A percentile compares a stretch with the other conserved stretches of the same genome.
Conservation (phyloP, 2,797 vertebrate genomes). For the Mus spretus region DNA sequence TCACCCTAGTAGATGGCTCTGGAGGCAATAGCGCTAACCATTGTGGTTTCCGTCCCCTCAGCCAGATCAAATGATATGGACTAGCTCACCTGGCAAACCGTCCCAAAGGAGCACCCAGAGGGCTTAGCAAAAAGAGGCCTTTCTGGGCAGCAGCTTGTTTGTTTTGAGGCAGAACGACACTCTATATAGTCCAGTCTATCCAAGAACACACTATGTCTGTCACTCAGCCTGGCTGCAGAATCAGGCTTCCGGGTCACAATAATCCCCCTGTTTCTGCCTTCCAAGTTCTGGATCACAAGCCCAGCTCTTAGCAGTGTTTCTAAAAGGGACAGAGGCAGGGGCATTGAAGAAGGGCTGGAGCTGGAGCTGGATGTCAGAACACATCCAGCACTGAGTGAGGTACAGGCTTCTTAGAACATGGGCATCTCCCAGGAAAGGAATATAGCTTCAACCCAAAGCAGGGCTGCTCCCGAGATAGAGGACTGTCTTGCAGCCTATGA, state of each 20-base stretch:
- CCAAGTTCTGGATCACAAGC: not conserved
- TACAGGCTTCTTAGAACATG: not conserved
- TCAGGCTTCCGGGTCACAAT: not conserved
- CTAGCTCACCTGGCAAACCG: not conserved
- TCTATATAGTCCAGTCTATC: not conserved
- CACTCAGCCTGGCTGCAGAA: not conserved
- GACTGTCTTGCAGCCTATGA: not conserved
- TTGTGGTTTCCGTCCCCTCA: not conserved
- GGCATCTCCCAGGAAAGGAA: not conserved
- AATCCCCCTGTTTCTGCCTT: not conserved
- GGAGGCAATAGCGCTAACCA: not conserved
- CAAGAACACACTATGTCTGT: not conserved
- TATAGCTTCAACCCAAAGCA: not conserved
- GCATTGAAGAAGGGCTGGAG: not conserved
- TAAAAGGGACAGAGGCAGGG: not conserved
- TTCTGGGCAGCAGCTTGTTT: not conserved
- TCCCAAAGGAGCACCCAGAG: not conserved
- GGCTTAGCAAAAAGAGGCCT: not conserved
- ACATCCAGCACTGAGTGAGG: not conserved
- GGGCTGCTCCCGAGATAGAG: not conserved
- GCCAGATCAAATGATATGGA: not conserved
- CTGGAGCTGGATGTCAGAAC: not conserved
- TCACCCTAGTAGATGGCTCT: not conserved
- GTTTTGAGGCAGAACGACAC: not conserved
- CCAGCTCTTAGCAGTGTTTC: slow-evolving; percentile 10